Evolutionary conservation across 30 jellyfish, hydroid and myxozoan genomes (phyloP), one percentile per base, ranked within the genome.

Genomic region (Hydra vulgaris): DNA sequence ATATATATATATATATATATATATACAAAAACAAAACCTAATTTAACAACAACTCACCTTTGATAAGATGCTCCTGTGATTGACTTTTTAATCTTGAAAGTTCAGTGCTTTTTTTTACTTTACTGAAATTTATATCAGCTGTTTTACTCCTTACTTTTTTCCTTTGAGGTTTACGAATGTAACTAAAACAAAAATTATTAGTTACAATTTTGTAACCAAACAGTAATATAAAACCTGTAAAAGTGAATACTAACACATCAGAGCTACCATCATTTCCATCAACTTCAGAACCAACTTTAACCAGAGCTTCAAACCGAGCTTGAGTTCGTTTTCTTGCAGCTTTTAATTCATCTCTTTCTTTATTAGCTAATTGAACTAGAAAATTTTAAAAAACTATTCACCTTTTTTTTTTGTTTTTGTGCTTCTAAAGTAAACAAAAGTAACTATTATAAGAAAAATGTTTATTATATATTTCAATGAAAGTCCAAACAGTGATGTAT

Each of bases 301-400:
- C 80, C 20, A 90, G 79, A 0, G 95, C 79, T 70, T 90, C 95
- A 79, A 90, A 90, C 54, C 97, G 75, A 0, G 95, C 95, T 67
- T 84, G 88, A 3, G 95, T 90, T 40, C 97, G 80, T 70, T 90
- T 81, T 82, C 95, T 78, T 20, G 97, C 97, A 73, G 89, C 87
- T 4, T 89, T 79, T 26, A 90, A 22, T 25, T 86, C 82, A 19
- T 87, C 86, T 53, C 74, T 74, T 79, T 89, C 96, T 21, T 80
- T 66, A 17, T 20, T 16, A 68, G 15, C 15, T 68, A 1, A 16
- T 68, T 3, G 75, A 68, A 5, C 75, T 68, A 23, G 8, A 68
- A 68, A 68, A 68, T 68, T 68, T 20, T 68, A 68, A 68, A 68
- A 40, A 40, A 40, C 12, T 40, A 40, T 40, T 40, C 12, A 40